Evolutionary conservation across 2,113 vertebrate species (phyloP).

Genomic region (Poeciliopsis occidentalis): DNA sequence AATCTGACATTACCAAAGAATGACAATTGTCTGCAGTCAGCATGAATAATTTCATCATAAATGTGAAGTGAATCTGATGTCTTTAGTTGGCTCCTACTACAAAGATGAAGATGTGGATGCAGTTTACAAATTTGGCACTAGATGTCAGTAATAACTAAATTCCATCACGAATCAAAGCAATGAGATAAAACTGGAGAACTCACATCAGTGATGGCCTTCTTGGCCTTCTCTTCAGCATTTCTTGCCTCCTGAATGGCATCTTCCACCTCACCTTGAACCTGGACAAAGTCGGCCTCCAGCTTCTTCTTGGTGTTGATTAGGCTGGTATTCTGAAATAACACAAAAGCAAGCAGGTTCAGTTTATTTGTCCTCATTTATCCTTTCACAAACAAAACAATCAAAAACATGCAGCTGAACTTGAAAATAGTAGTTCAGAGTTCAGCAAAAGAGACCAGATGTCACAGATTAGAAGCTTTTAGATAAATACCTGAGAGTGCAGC

Average conservation of each 20-base stretch:
- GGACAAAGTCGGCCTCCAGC: conserved; percentile 86
- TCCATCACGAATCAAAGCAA: neutral
- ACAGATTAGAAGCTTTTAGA: neutral
- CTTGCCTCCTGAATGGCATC: conserved; percentile 86
- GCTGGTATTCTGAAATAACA: conserved; percentile 86
- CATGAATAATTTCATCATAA: no score
- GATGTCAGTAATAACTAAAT: neutral
- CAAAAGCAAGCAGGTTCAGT: neutral
- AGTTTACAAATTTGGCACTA: no score
- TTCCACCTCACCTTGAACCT: conserved; percentile 89
- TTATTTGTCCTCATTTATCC: no score
- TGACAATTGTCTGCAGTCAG: no score
- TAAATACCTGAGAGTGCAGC: conserved; percentile 87
- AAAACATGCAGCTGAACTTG: neutral
- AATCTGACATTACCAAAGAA: no score
- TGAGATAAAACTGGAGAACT: conserved; percentile 30
- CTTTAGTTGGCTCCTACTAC: no score
- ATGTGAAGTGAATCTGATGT: no score
- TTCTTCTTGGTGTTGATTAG: conserved; percentile 95
- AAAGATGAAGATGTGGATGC: no score
- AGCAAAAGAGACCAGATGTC: no score
- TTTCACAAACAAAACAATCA: neutral
- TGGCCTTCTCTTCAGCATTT: conserved; percentile 85
- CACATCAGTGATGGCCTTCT: conserved; percentile 83
- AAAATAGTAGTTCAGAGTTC: no score